Base-by-base conservation (phyloP, 1,140 invertebrate species). In the Thalassaphorura encarpata region DNA sequence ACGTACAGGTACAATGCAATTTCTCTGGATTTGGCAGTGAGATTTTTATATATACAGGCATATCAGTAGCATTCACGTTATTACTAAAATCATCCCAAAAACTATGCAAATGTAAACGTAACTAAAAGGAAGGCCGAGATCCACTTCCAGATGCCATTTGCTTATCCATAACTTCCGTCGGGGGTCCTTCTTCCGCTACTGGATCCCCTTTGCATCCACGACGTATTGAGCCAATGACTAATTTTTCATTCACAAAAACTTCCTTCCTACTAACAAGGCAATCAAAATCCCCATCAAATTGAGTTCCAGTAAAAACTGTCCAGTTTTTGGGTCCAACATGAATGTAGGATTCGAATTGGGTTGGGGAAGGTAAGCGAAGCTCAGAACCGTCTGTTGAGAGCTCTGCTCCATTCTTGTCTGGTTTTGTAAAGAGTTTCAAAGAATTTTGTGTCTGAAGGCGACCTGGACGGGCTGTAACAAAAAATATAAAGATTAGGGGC, bases 251-350 rank as follows among this genome's bases (percentile, higher is more conserved):
- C n/a, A n/a, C n/a, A n/a, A n/a, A n/a, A n/a, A n/a, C n/a, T n/a
- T n/a, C n/a, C n/a, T 51, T 51, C 16, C 26, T 4, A 24, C 33
- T 51, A 29, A 11, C 28, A 19, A 51, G 48, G 21, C 48, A 51
- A 27, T 11, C 5, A n/a, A 27, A 33, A 4, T 4, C 8, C 13
- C 48, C 48, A 51, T 5, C 33, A 4, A 51, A 27, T 5, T 51
- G 26, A 19, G 33, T 51, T 29, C 48, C 48, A 4, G 3, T 13
- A 19, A 51, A 51, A 5, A 51, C 31, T 23, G 48, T 51, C 48
- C 48, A 51, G 31, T 51, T 51, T 27, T 51, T 51, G 27, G 28
- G 6, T 11, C 48, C 48, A 24, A 39, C 21, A 21, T 31, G 33
- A 5, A 29, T 8, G 21, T 51, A 36, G 3, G 48, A 51, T 13